Evolutionary conservation across 2,797 vertebrate species (phyloP).

Genomic region (Furcifer pardalis): DNA sequence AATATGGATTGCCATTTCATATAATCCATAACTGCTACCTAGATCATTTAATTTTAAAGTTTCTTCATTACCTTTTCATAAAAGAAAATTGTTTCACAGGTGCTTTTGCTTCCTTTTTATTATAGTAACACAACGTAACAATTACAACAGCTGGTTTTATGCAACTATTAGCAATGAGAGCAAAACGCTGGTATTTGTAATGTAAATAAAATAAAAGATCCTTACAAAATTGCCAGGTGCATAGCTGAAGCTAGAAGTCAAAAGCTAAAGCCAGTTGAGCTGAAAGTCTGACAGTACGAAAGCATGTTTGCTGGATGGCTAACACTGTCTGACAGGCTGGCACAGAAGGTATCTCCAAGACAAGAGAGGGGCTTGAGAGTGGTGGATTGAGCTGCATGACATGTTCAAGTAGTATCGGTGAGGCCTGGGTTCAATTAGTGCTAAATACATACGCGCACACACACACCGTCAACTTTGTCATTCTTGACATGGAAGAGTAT

Average conservation of each 20-base stretch:
- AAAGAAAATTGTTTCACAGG: not conserved
- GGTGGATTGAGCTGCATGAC: too few species aligned
- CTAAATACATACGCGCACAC: too few species aligned
- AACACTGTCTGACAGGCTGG: not conserved
- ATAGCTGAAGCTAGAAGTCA: not conserved
- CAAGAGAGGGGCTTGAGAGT: not conserved
- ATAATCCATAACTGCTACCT: not conserved
- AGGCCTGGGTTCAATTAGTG: not conserved
- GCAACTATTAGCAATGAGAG: not conserved
- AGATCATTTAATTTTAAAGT: not conserved
- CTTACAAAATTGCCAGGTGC: not conserved
- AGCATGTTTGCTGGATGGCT: not conserved
- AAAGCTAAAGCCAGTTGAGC: not conserved
- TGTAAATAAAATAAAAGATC: conserved; percentile 3
- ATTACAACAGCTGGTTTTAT: too few species aligned
- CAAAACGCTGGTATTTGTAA: not conserved
- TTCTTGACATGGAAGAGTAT: too few species aligned
- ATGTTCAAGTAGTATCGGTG: not conserved
- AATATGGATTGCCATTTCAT: not conserved
- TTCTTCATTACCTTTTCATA: not conserved
- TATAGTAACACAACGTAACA: not conserved
- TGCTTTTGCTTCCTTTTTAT: not conserved
- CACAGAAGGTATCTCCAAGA: not conserved
- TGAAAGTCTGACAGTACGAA: not conserved
- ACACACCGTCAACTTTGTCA: too few species aligned